Evolutionary conservation across 2,113 vertebrate genomes (phyloP).

Genomic region (Eolophus roseicapilla): DNA sequence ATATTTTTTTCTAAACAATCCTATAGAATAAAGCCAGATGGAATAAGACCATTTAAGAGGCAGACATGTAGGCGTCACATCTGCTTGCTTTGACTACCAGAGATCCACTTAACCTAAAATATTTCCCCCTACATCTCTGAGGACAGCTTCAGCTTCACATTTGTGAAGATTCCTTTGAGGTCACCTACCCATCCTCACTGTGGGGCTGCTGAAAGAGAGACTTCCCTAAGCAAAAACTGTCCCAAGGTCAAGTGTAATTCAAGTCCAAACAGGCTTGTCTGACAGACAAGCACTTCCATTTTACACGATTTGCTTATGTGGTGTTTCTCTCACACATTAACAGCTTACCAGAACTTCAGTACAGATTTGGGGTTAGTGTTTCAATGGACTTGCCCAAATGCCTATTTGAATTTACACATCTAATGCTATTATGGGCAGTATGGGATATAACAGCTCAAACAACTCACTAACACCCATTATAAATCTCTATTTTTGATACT

Average conservation of each 20-base stretch:
- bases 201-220: background rate
- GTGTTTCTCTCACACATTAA: background rate
- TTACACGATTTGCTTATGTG: background rate
- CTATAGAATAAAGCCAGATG: background rate
- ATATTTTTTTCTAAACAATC: background rate
- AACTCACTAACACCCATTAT: background rate
- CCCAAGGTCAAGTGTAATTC: background rate
- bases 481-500: background rate
- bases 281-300: background rate
- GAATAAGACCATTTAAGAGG: background rate
- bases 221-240: background rate
- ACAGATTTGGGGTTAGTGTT: background rate
- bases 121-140: background rate
- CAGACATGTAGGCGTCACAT: background rate
- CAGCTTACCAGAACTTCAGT: background rate
- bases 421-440: background rate
- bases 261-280: background rate
- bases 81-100: conserved; percentile 22
- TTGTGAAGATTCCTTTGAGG: background rate
- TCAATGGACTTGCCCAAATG: background rate
- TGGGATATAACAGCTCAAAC: background rate
- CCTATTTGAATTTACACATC: background rate
- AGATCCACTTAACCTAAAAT: conserved; percentile 23
- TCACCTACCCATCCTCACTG: background rate
- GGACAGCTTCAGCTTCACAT: background rate